Conservation (phyloP, 1,140 invertebrate species). For the roundworm (Caenorhabditis elegans) region DNA sequence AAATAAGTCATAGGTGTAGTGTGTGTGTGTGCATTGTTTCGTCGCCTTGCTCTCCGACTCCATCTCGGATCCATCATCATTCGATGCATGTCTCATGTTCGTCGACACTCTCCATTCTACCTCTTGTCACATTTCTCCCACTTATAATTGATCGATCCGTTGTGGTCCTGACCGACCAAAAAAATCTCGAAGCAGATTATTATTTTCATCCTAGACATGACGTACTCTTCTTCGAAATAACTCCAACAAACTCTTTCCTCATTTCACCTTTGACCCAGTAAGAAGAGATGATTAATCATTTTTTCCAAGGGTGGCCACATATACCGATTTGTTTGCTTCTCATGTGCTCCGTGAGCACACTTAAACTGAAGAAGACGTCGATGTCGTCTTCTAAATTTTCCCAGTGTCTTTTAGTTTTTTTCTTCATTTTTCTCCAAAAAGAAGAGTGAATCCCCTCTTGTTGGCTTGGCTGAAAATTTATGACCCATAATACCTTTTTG, state of each 20-base stretch:
- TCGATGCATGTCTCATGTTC: conserved; percentile 32
- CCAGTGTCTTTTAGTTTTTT: not conserved
- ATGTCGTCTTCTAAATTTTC: not conserved
- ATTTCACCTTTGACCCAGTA: not conserved
- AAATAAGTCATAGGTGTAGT: not conserved
- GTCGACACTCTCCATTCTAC: not conserved
- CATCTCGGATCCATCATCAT: conserved; percentile 10
- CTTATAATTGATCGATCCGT: not conserved
- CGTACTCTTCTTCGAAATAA: not conserved
- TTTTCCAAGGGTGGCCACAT: not conserved
- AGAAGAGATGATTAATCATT: not conserved
- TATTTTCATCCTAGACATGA: not conserved
- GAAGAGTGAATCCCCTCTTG: conserved; percentile 2
- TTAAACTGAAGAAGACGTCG: not conserved
- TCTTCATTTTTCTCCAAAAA: not conserved
- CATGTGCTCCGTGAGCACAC: not conserved
- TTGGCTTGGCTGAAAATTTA: conserved; percentile 14
- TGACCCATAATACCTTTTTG: not conserved
- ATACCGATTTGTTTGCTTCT: conserved; percentile 7
- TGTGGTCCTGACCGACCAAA: not conserved
- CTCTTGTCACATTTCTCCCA: not conserved
- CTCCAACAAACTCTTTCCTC: not conserved
- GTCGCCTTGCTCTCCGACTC: not conserved
- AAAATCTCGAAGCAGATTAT: not conserved
- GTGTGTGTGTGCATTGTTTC: conserved; percentile 11